These are phyloP conservation scores for Ceratina japonica DNA, from an alignment of 1,140 invertebrate species.

Conservation along the genomic window DNA sequence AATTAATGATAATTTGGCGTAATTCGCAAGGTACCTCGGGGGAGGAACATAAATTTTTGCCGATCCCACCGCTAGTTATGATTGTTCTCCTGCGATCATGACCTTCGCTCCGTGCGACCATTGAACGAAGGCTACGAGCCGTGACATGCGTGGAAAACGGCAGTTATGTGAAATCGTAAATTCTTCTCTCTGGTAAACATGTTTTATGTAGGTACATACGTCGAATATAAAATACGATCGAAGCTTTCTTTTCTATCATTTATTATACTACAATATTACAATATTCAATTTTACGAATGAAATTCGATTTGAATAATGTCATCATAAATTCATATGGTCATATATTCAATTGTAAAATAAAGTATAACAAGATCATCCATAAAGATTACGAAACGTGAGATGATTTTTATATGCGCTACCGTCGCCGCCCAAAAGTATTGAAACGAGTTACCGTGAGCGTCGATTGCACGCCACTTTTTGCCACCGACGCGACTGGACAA, in stretches of 20 bases:
- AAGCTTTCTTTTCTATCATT: too few relatives aligned
- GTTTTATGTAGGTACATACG: background rate
- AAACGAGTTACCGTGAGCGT: slow-evolving; percentile 37
- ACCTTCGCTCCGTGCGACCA: slow-evolving; percentile 43
- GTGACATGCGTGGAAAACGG: slow-evolving; percentile 36
- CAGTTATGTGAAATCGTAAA: slow-evolving; percentile 50
- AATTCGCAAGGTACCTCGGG: slow-evolving; percentile 15
- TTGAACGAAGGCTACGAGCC: slow-evolving; percentile 26
- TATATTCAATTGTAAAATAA: background rate
- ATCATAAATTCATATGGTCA: too few relatives aligned
- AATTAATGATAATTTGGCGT: slow-evolving; percentile 48
- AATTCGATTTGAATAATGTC: too few relatives aligned
- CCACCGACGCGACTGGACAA: slow-evolving; percentile 10
- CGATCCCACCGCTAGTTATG: slow-evolving; percentile 7
- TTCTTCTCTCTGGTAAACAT: slow-evolving; percentile 17
- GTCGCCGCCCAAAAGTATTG: background rate
- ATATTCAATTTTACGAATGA: too few relatives aligned
- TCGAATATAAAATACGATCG: too few relatives aligned
- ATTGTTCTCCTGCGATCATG: slow-evolving; percentile 40
- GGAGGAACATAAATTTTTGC: slow-evolving; percentile 34
- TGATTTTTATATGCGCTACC: slow-evolving; percentile 32
- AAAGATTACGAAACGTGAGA: slow-evolving; percentile 25
- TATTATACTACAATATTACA: too few relatives aligned
- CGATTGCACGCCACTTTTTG: slow-evolving; percentile 21
- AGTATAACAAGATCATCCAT: slow-evolving; percentile 1